A percentile compares a stretch with the other conserved stretches of the same genome.
These are phyloP conservation scores for Macropus fuliginosus DNA, from an alignment of 2,797 vertebrate species.

Conservation along the genomic window DNA sequence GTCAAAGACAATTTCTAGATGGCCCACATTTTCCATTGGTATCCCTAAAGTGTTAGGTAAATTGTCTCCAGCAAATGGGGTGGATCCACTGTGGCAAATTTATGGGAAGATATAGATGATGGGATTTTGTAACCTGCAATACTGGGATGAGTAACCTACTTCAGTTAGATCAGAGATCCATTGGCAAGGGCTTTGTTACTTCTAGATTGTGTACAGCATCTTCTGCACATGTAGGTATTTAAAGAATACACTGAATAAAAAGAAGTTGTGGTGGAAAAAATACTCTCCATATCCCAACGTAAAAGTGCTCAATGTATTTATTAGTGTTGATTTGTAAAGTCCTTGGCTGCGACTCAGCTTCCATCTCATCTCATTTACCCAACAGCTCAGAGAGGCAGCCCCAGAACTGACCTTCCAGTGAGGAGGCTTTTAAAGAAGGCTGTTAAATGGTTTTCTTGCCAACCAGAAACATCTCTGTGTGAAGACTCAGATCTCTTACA, in stretches of 20 bases:
- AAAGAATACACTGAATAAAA: neutral
- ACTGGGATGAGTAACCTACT: neutral
- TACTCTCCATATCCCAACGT: neutral
- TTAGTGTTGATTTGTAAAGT: constrained; percentile 20
- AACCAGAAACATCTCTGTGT: constrained; percentile 35
- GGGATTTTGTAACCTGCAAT: neutral
- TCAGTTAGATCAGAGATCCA: neutral
- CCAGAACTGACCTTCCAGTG: neutral
- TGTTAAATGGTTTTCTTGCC: neutral
- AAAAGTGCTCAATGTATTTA: neutral
- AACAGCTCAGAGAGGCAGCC: constrained; percentile 3
- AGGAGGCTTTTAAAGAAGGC: constrained; percentile 33
- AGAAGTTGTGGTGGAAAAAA: neutral
- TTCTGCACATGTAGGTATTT: neutral
- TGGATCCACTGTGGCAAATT: neutral
- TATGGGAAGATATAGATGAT: neutral
- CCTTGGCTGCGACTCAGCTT: constrained; percentile 40
- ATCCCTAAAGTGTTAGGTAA: neutral
- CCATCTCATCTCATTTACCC: neutral
- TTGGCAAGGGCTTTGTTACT: neutral
- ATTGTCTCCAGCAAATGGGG: neutral
- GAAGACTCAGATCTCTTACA: constrained; percentile 9
- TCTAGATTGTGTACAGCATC: neutral
- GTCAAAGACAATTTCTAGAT: neutral
- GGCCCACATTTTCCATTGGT: neutral